Evolutionary conservation across 2,797 vertebrate genomes (phyloP), one percentile per base, ranked within the genome.

Genomic region (Caiman crocodilus): DNA sequence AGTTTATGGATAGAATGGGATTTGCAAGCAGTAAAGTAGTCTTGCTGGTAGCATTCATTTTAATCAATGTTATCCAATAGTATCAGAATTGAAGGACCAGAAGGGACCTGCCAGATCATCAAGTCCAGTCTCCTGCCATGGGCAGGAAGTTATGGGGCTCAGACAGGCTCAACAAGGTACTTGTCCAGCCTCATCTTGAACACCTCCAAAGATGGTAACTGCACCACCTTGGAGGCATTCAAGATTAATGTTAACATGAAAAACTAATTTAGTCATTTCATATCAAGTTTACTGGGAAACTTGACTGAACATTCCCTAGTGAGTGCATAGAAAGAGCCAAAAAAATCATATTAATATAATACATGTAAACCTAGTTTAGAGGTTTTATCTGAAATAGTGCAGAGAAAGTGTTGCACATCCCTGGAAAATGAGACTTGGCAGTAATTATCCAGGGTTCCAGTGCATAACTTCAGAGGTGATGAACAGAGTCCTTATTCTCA

Each of bases 391-490:
- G 60, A 58, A 56, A 65, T 28, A 0, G 23, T 17, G 90, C 67
- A 9, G 0, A 55, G 82, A 59, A 74, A 16, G 55, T 57, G 26
- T 50, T 76, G 73, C 61, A 56, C 85, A 58, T 83, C 85, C 56
- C 4, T 58, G 87, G 84, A 69, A 71, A 12, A 80, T 87, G 83
- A 55, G 83, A 93, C 87, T 79, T 88, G 79, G 89, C 30, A 59
- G 75, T 2, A 82, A 81, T 74, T 83, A 65, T 83, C 92, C 94
- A 90, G 57, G 85, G 82, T 97, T 87, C 88, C 95, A 59, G 82
- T 85, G 86, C 69, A 84, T 87, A 50, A 82, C 92, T 94, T 96
- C 94, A 96, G 92, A 94, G 92, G 63, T 85, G 16, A 92, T 96
- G 79, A 93, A 42, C 87, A 79, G 92, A 92, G 92, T 80, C 93